Conservation (phyloP, 92 coral and sea anemone species). For the Porites cylindrica region DNA sequence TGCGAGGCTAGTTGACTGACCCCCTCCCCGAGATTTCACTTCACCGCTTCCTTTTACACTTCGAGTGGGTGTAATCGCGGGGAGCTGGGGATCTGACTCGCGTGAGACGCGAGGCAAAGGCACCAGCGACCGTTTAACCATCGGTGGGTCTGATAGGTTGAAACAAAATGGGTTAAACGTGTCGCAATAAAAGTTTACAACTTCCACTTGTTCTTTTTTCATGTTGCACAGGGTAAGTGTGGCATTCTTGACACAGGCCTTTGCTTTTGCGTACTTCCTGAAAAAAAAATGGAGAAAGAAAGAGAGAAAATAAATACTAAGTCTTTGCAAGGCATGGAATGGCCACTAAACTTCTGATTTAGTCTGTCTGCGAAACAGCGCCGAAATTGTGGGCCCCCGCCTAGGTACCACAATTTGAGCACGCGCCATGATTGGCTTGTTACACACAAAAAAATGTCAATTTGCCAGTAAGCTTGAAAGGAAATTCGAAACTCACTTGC, state of each 20-base stretch:
- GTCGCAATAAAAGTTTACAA: conserved; percentile 31
- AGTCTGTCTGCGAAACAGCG: not conserved
- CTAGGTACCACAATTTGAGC: no score
- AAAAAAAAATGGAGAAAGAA: not conserved
- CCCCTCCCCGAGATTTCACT: no score
- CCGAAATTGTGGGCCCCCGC: no score
- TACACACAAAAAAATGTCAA: no score
- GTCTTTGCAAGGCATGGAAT: not conserved
- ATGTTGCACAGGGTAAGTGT: not conserved
- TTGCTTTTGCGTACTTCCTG: conserved; percentile 42
- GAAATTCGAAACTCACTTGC: no score
- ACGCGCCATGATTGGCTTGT: no score
- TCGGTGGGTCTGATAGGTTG: conserved; percentile 16
- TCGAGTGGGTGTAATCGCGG: no score
- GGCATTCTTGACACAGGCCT: conserved; percentile 27
- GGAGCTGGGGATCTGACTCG: no score
- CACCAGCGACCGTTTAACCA: not conserved
- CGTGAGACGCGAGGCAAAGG: not conserved
- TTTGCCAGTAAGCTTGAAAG: no score
- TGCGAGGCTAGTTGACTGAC: no score
- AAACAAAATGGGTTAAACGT: conserved; percentile 45
- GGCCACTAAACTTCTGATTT: not conserved
- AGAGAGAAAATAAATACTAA: no score
- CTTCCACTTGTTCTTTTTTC: not conserved
- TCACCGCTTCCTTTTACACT: no score